Conservation (phyloP, 2,888 invertebrate genomes). For the Serripes groenlandicus region DNA sequence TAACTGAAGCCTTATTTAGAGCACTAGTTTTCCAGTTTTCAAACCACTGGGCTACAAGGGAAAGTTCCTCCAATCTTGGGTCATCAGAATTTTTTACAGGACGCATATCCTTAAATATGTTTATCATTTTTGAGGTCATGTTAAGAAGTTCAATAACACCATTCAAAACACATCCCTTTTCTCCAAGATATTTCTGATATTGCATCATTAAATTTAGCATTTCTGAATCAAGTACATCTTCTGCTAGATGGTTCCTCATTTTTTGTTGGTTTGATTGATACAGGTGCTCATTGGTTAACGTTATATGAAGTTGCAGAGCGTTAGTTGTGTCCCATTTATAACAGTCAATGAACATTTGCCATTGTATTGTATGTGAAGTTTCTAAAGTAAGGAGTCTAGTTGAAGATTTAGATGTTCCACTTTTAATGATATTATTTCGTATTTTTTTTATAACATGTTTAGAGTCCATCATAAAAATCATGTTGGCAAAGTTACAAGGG, state of each 20-base stretch:
- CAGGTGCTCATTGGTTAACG: slow-evolving; percentile 58
- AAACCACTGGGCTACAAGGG: slow-evolving; percentile 27
- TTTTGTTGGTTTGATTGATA: slow-evolving; percentile 41
- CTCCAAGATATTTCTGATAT: slow-evolving; percentile 35
- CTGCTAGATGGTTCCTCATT: slow-evolving; percentile 67
- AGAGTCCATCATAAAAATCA: slow-evolving; percentile 44
- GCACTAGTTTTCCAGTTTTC: slow-evolving; percentile 11
- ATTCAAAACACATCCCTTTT: slow-evolving; percentile 40
- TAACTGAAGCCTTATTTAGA: neutral
- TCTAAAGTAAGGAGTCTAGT: slow-evolving; percentile 42
- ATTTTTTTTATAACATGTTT: slow-evolving; percentile 47
- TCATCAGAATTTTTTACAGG: slow-evolving; percentile 24
- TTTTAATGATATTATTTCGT: slow-evolving; percentile 54
- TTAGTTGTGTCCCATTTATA: slow-evolving; percentile 61
- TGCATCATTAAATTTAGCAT: slow-evolving; percentile 58
- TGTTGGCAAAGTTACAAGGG: slow-evolving; percentile 7
- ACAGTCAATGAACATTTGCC: slow-evolving; percentile 61
- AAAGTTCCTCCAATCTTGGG: slow-evolving; percentile 1
- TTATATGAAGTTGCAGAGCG: slow-evolving; percentile 51
- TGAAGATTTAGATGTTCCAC: slow-evolving; percentile 27
- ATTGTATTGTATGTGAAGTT: slow-evolving; percentile 33
- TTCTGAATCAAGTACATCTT: slow-evolving; percentile 59
- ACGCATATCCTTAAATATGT: slow-evolving; percentile 34
- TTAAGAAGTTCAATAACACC: slow-evolving; percentile 37
- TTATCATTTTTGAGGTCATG: slow-evolving; percentile 17